These are phyloP conservation scores for Melanostoma scalare DNA, from an alignment of 2,888 invertebrate genomes.

Conservation along the genomic window DNA sequence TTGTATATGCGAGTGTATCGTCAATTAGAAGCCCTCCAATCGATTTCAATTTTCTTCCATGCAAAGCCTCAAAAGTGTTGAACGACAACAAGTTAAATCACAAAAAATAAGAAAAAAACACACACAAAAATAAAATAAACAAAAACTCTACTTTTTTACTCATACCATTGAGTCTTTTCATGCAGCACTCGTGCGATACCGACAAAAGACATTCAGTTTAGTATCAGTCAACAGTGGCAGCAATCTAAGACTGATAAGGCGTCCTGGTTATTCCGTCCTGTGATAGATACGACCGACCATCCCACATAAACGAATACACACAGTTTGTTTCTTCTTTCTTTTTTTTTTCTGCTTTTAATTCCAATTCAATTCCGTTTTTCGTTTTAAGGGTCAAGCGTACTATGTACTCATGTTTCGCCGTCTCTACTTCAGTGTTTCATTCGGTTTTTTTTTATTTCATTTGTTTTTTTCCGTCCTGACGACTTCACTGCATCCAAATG, in stretches of 20 bases:
- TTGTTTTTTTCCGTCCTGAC: conserved; percentile 18
- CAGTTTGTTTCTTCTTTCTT: neutral
- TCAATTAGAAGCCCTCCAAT: conserved; percentile 48
- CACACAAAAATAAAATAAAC: neutral
- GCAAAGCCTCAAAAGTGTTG: conserved; percentile 40
- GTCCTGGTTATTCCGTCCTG: conserved; percentile 58
- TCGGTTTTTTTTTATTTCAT: conserved; percentile 42
- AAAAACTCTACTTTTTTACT: conserved; percentile 17
- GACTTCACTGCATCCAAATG: conserved; percentile 26
- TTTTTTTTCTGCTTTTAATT: neutral
- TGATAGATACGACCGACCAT: conserved; percentile 48
- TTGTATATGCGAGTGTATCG: neutral
- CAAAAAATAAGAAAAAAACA: conserved; percentile 12
- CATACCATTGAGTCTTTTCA: conserved; percentile 17
- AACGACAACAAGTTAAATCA: conserved; percentile 19
- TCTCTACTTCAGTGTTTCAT: conserved; percentile 43
- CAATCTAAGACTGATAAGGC: conserved; percentile 68
- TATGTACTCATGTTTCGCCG: conserved; percentile 20
- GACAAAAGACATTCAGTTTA: conserved; percentile 39
- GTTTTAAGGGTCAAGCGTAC: conserved; percentile 59
- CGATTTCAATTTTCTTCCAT: conserved; percentile 35
- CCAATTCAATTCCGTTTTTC: too few relatives aligned
- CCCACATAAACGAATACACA: conserved; percentile 1
- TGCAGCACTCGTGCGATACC: conserved; percentile 1
- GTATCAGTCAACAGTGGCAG: conserved; percentile 37